Evolutionary conservation across 2,113 vertebrate species (phyloP).

Genomic region (Sinosuthora webbiana): DNA sequence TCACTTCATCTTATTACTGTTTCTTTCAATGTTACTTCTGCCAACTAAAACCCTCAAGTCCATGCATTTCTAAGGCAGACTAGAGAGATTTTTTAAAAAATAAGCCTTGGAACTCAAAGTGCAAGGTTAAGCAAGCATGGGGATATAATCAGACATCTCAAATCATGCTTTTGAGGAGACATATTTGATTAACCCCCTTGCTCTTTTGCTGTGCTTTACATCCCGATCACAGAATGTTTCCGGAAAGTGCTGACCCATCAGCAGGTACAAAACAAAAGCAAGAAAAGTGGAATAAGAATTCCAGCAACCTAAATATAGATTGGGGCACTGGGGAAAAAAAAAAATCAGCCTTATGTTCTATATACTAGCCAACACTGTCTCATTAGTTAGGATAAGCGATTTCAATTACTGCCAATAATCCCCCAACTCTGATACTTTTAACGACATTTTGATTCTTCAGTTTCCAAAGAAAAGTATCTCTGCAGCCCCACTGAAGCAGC

Average conservation of each 20-base stretch:
- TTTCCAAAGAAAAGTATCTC: background rate
- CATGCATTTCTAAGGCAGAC: background rate
- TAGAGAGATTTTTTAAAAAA: background rate
- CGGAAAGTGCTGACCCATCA: background rate
- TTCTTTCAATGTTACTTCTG: background rate
- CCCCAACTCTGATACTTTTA: background rate
- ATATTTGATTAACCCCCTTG: background rate
- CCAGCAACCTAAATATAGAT: background rate
- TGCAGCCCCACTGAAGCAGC: background rate
- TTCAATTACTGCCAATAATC: background rate
- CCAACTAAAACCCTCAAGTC: background rate
- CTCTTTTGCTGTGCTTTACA: background rate
- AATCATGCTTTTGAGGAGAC: background rate
- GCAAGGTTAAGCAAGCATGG: background rate
- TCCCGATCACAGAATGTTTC: background rate
- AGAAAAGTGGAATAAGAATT: background rate
- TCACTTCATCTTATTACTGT: background rate
- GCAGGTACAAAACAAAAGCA: background rate
- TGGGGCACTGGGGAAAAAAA: rapidly evolving
- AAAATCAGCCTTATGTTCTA: background rate
- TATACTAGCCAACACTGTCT: background rate
- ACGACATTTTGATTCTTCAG: rapidly evolving
- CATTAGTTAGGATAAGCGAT: background rate
- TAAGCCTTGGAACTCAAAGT: background rate
- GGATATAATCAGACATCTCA: background rate